These are phyloP conservation scores for Anoncus sp. DNA, from an alignment of 2,888 invertebrate genomes.

Conservation along the genomic window DNA sequence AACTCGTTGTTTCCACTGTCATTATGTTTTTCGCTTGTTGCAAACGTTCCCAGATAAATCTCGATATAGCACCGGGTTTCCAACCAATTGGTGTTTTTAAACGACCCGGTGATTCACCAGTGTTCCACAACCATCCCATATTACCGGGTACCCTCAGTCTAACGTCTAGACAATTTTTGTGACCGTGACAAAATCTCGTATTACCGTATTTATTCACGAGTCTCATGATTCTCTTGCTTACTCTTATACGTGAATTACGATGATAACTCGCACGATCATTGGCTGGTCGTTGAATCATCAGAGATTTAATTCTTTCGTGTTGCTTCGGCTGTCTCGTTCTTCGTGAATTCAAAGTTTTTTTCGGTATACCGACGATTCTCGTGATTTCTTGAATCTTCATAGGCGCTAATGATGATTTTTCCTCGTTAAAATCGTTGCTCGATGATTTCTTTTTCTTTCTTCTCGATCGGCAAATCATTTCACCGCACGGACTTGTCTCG, in stretches of 20 bases:
- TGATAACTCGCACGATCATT: slow-evolving; percentile 39
- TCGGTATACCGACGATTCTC: slow-evolving; percentile 28
- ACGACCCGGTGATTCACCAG: slow-evolving; percentile 65
- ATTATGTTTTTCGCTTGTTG: slow-evolving; percentile 65
- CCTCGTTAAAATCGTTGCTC: not conserved
- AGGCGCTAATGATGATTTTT: not conserved
- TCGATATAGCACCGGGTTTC: slow-evolving; percentile 74
- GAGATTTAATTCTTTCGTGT: slow-evolving; percentile 26
- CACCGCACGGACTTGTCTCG: slow-evolving; percentile 62
- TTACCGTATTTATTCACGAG: slow-evolving; percentile 57
- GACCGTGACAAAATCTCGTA: slow-evolving; percentile 68
- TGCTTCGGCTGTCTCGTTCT: slow-evolving; percentile 16
- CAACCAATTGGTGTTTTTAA: slow-evolving; percentile 71
- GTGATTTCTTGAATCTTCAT: not conserved
- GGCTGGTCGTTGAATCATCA: slow-evolving; percentile 26
- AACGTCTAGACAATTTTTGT: slow-evolving; percentile 71
- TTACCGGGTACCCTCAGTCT: slow-evolving; percentile 72
- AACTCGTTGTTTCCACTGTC: slow-evolving; percentile 57
- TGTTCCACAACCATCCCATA: slow-evolving; percentile 76
- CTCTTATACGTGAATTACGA: slow-evolving; percentile 52
- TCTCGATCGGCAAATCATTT: slow-evolving; percentile 60
- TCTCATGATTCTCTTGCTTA: slow-evolving; percentile 65
- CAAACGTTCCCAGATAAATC: slow-evolving; percentile 69
- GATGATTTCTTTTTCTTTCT: slow-evolving; percentile 41
- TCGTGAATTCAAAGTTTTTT: not conserved